A percentile compares a stretch with the other conserved stretches of the same genome.
These are phyloP conservation scores for Eupithecia subfuscata DNA, from an alignment of 2,888 invertebrate species.

Conservation along the genomic window DNA sequence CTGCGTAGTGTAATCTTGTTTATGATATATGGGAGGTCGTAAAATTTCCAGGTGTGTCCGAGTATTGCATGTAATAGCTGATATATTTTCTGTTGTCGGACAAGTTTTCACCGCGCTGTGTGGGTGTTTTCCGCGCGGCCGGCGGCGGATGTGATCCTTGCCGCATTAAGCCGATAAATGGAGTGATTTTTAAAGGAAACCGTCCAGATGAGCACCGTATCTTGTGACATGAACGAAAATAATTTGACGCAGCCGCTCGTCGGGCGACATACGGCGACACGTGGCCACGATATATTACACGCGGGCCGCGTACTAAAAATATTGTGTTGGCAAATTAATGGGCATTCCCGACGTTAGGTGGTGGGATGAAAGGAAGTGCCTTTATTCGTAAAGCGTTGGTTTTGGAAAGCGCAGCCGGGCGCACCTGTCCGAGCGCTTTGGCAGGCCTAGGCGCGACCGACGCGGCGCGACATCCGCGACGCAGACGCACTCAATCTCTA, in stretches of 20 bases:
- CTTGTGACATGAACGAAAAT: constrained; percentile 84
- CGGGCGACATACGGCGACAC: constrained; percentile 83
- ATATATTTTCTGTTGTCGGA: constrained; percentile 32
- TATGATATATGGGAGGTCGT: constrained; percentile 38
- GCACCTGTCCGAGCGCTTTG: constrained; percentile 79
- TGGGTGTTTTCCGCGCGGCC: constrained; percentile 50
- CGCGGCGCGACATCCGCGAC: constrained; percentile 39
- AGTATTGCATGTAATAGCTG: constrained; percentile 34
- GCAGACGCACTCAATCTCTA: constrained; percentile 44
- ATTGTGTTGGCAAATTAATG: constrained; percentile 85
- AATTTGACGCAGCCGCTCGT: constrained; percentile 83
- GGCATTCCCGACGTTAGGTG: constrained; percentile 83
- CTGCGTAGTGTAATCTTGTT: constrained; percentile 40
- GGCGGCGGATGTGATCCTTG: constrained; percentile 65
- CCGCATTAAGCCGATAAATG: constrained; percentile 72
- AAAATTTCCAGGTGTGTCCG: constrained; percentile 37
- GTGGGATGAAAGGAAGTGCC: constrained; percentile 84
- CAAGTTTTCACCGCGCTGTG: constrained; percentile 29
- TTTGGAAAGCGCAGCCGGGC: constrained; percentile 83
- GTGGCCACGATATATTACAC: constrained; percentile 84
- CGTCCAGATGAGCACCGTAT: constrained; percentile 82
- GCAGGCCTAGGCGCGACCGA: constrained; percentile 38
- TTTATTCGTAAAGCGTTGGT: constrained; percentile 83
- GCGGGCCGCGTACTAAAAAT: constrained; percentile 83
- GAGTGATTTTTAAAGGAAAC: constrained; percentile 81